Evolutionary conservation across 2,113 vertebrate genomes (phyloP), one percentile per base, ranked within the genome.

Genomic region (Malurus cyaneus): DNA sequence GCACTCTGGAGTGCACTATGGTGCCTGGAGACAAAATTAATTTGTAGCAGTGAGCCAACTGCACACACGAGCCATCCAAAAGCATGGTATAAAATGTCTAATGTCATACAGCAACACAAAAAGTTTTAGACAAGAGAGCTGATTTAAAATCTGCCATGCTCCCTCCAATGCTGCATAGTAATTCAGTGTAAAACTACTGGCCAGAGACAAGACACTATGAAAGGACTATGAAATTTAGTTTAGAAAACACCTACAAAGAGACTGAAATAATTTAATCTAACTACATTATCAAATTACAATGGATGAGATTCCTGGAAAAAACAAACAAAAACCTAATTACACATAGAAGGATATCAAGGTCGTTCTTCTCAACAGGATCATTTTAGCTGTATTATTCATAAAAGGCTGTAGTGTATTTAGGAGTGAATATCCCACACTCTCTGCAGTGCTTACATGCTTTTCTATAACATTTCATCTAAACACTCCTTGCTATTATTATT

Each of bases 251-350:
- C 59, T 85, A 65, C 42, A n/a, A 34, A n/a, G 73, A 87, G 59
- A 80, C 20, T 59, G 41, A 88, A 91, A 66, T 60, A 91, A 53
- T 18, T 81, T 74, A 49, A 73, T 89, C 20, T 66, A 86, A 85
- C 25, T 11, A 31, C 15, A 73, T 88, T 26, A 91, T 31, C 5
- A 2, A 80, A 19, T 88, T 73, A 83, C 34, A 47, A 36, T n/a
- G 32, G 32, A 92, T 50, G 50, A 90, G 50, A 92, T 66, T 81
- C 79, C 69, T 31, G 34, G 36, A 56, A 86, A 92, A 94, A 94
- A 64, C 59, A 93, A 96, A 82, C 46, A 89, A 88, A 88, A 90
- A 36, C 34, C 46, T 81, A 84, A 73, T 83, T 90, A 86, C 34
- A 83, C 39, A 47, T 69, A 60, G 62, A 86, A 86, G 31, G 46